Percentiles rank a stretch among this genome's conserved stretches.
These are phyloP conservation scores for human DNA, from an alignment of 2,113 vertebrate species.

Conservation along the genomic window GRCh38 chr20:2598501-2599000, in stretches of 20 bases:
- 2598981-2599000: conserved; percentile 67
- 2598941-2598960: no score
- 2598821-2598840: conserved; percentile 44
- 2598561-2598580: no score
- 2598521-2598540: no score
- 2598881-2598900: conserved; percentile 66
- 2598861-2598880: no score
- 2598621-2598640: no score
- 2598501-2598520: no score
- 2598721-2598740: conserved; percentile 61
- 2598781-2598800: background rate
- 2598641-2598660: no score
- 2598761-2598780: conserved; percentile 64
- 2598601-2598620: no score
- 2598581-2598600: no score
- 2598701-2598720: background rate
- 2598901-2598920: conserved; percentile 72
- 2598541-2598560: no score
- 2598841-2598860: conserved; percentile 40
- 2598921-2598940: background rate
- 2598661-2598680: no score
- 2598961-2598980: conserved; percentile 58
- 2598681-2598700: no score
- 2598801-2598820: conserved; percentile 73
- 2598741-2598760: background rate